Base-by-base conservation (phyloP, 2,888 invertebrate genomes). In the Protonemura montana region DNA sequence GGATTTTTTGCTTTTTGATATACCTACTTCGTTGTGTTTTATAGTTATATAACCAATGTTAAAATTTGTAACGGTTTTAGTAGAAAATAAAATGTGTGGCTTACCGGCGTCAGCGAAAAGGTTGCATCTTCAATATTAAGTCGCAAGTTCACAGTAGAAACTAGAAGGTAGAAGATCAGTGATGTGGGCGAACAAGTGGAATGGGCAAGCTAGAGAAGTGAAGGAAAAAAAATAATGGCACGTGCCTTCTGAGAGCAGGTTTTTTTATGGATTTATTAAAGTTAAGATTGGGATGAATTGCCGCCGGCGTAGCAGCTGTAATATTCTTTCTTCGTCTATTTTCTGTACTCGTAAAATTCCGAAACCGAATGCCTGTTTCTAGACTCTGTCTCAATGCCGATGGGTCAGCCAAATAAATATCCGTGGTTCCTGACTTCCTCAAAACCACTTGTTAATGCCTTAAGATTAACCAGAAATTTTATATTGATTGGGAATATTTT, bases 201-300 rank as follows among this genome's bases (percentile, higher is more conserved):
- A 35, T 10, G 10, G 35, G 5, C 35, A 10, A 35, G 10, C 35
- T 59, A 13, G 28, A 28, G 78, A 78, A 5, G 28, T 78, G 26
- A 78, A 5, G 25, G 78, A 28, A 27, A 78, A 82, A 29, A 35
- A 82, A 25, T 29, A 82, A 29, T 82, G 82, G 82, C 82, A 82
- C 82, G 82, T 25, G 82, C 82, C 82, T 42, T 26, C 82, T 41
- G 25, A 82, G 35, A 82, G 41, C 82, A 82, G 82, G 82, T 82
- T 82, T 82, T 82, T 35, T 82, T 21, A 21, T 21, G 30, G 82
- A 30, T 82, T 82, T 82, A 82, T 82, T 82, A 82, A 82, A 82
- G 35, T 82, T 82, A 42, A 26, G 82, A 82, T 82, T 82, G 30
- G 26, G 41, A 82, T 41, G 41, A 82, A 41, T 82, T 25, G 82